phyloP scores from a whole-genome alignment of 2,113 vertebrate genomes.

The Tursiops truncatus region DNA sequence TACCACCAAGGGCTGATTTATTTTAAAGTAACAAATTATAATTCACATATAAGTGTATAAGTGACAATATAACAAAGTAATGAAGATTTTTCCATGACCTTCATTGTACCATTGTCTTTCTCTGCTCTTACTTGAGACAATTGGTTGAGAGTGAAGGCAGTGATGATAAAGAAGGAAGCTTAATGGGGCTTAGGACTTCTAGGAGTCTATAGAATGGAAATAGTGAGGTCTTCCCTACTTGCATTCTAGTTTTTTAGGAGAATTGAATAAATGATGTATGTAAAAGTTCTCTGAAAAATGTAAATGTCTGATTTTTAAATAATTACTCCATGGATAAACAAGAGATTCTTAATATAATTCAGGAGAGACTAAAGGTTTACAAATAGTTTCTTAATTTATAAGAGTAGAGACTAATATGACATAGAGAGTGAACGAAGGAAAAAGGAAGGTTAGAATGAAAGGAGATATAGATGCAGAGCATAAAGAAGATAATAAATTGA shows the following conservation, averaged over 20 bases:
- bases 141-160: not conserved
- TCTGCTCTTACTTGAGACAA: not conserved
- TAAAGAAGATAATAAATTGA: not conserved
- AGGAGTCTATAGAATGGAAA: not conserved
- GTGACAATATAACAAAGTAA: not conserved
- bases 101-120: not conserved
- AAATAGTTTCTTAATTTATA: not conserved
- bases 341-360: not conserved
- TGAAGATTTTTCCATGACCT: not conserved
- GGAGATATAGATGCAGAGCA: not conserved
- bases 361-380: not conserved
- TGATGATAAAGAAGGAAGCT: not conserved
- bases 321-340: not conserved
- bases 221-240: not conserved
- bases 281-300: not conserved
- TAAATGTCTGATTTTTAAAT: not conserved
- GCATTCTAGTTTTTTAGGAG: not conserved
- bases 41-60: not conserved
- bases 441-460: not conserved
- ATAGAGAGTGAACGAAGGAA: not conserved
- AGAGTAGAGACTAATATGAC: not conserved
- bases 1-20: not conserved
- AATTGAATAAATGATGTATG: not conserved
- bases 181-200: not conserved
- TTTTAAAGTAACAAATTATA: conserved; percentile 47